Conservation (phyloP, 2,797 vertebrate genomes). For the Paratrypauchen microcephalus region DNA sequence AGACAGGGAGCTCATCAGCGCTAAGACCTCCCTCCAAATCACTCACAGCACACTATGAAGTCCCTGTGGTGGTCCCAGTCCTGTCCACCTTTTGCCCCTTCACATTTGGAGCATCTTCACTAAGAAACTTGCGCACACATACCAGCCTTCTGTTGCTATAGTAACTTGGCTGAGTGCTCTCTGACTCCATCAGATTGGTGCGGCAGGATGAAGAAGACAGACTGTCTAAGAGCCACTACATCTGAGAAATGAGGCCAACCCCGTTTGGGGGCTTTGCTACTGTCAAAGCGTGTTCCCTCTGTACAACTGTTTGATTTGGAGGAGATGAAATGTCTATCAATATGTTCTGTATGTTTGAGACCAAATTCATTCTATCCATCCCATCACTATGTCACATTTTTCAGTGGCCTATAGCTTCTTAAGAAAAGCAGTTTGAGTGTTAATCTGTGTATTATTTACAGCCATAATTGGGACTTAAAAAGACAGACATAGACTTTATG, state of each 20-base stretch:
- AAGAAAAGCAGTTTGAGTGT: no score
- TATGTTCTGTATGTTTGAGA: no score
- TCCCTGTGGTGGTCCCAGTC: conserved; percentile 27
- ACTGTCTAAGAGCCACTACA: conserved; percentile 33
- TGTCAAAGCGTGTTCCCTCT: neutral
- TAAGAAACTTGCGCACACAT: conserved; percentile 43
- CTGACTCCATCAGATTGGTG: conserved; percentile 48
- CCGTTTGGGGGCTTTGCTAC: conserved; percentile 4
- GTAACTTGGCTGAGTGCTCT: conserved; percentile 58
- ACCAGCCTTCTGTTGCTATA: conserved; percentile 67
- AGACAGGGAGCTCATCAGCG: conserved; percentile 36
- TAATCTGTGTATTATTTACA: no score
- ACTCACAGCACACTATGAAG: conserved; percentile 9
- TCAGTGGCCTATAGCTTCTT: no score
- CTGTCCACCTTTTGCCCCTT: conserved; percentile 37
- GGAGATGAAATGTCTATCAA: conserved; percentile 4
- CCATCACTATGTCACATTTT: no score
- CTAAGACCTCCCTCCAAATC: conserved; percentile 16
- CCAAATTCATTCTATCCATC: no score
- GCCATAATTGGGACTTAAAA: no score
- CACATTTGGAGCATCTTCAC: conserved; percentile 35
- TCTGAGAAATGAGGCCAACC: conserved; percentile 13
- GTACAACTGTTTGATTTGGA: neutral
- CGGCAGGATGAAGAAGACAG: conserved; percentile 35
- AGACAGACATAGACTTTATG: no score